Percentiles rank a stretch among this genome's conserved stretches.
phyloP scores from a whole-genome alignment of 2,113 vertebrate genomes.

The Heliornis fulica region DNA sequence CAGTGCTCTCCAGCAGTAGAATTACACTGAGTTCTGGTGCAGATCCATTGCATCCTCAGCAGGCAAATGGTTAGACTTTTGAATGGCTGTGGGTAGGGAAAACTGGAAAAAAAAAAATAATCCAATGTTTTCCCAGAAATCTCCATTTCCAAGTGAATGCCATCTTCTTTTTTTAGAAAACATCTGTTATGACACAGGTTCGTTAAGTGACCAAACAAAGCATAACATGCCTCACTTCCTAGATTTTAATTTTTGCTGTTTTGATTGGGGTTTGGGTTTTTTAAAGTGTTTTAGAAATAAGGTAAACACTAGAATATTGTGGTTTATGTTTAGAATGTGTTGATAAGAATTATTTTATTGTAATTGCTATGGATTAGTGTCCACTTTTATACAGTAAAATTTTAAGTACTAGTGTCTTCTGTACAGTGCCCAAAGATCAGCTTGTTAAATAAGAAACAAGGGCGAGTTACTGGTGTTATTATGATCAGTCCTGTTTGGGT shows the following conservation, averaged over 20 bases:
- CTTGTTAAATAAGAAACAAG: neutral
- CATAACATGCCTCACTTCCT: neutral
- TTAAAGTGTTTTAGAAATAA: neutral
- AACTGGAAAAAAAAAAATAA: neutral
- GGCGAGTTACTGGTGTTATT: neutral
- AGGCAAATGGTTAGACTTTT: neutral
- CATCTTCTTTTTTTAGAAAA: neutral
- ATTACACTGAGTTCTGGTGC: neutral
- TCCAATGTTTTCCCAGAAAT: neutral
- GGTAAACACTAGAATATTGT: neutral
- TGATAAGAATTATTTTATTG: neutral
- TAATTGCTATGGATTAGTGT: neutral
- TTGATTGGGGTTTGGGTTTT: neutral
- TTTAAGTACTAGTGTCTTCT: neutral
- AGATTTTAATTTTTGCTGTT: neutral
- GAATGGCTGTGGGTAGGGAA: neutral
- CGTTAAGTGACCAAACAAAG: neutral
- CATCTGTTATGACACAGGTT: neutral
- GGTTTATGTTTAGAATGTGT: neutral
- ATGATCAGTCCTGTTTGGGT: neutral
- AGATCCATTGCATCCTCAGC: neutral
- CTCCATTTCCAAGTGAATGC: neutral
- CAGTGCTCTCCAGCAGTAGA: neutral
- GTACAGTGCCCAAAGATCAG: neutral
- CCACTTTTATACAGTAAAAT: neutral